A percentile compares a stretch with the other conserved stretches of the same genome.
Evolutionary conservation across 2,113 vertebrate genomes (phyloP).

Genomic region (Panurus biarmicus): DNA sequence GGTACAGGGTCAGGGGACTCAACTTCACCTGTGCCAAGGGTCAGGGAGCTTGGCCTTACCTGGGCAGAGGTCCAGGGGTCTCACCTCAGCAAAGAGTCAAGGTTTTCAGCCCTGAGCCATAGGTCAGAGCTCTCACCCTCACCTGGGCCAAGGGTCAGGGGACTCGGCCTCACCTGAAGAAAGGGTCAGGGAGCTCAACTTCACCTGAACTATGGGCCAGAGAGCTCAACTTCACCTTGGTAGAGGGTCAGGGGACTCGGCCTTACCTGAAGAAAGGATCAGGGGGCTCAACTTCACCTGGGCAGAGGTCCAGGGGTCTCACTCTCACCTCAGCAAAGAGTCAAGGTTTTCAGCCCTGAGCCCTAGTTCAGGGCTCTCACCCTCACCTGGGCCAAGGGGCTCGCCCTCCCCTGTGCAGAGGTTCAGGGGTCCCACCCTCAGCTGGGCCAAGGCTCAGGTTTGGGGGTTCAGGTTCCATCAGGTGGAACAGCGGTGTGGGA

Average conservation of each 20-base stretch:
- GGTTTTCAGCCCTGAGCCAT: too few relatives aligned
- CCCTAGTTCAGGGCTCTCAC: too few relatives aligned
- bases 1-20: too few relatives aligned
- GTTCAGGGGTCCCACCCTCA: neutral
- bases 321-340: neutral
- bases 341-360: too few relatives aligned
- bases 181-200: rapidly evolving
- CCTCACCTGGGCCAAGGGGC: rapidly evolving
- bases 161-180: rapidly evolving
- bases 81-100: too few relatives aligned
- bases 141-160: neutral
- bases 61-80: too few relatives aligned
- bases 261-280: rapidly evolving
- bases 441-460: neutral
- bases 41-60: too few relatives aligned
- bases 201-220: rapidly evolving
- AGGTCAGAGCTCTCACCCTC: too few relatives aligned
- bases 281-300: neutral
- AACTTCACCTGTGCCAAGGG: too few relatives aligned
- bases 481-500: rapidly evolving
- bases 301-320: neutral
- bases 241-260: rapidly evolving
- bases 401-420: neutral
- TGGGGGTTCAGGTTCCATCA: neutral
- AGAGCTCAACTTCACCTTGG: too few relatives aligned